Percentiles rank a stretch among this genome's conserved stretches.
These are phyloP conservation scores for Drosophila pseudoananassae DNA, from an alignment of 1,140 invertebrate species.

Conservation along the genomic window DNA sequence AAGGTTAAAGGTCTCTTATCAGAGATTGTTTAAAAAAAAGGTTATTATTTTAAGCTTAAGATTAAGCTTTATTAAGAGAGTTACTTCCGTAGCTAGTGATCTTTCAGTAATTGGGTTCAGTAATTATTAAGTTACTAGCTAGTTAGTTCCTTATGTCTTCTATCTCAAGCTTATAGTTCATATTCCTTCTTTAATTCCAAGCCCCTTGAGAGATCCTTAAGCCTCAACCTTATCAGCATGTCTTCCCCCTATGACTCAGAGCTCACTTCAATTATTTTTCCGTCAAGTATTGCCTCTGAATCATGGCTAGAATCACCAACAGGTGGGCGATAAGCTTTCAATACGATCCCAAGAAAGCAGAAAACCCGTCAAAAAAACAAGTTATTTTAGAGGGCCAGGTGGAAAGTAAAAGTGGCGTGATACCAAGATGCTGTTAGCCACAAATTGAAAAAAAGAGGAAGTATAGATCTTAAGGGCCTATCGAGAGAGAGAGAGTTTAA, in stretches of 20 bases:
- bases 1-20: slow-evolving; percentile 2
- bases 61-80: too few relatives aligned
- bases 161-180: too few relatives aligned
- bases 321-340: slow-evolving; percentile 30
- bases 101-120: too few relatives aligned
- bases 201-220: not conserved
- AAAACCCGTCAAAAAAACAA: slow-evolving; percentile 37
- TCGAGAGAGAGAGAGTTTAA: slow-evolving; percentile 3
- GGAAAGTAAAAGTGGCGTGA: slow-evolving; percentile 67
- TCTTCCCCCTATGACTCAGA: slow-evolving; percentile 8
- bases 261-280: slow-evolving; percentile 5
- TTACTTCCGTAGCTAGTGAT: too few relatives aligned
- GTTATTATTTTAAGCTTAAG: too few relatives aligned
- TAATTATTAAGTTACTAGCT: too few relatives aligned
- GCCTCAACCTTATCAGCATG: slow-evolving; percentile 8
- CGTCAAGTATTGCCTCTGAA: not conserved
- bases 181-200: too few relatives aligned
- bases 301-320: slow-evolving; percentile 15
- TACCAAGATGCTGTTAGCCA: slow-evolving; percentile 3
- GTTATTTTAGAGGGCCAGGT: slow-evolving; percentile 35
- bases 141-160: too few relatives aligned
- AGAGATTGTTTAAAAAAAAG: not conserved
- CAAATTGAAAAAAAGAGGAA: too few relatives aligned
- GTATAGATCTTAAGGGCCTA: not conserved
- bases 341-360: slow-evolving; percentile 8